Evolutionary conservation across 2,113 vertebrate genomes (phyloP), one percentile per base, ranked within the genome.

Genomic region (Sminthopsis crassicaudata): DNA sequence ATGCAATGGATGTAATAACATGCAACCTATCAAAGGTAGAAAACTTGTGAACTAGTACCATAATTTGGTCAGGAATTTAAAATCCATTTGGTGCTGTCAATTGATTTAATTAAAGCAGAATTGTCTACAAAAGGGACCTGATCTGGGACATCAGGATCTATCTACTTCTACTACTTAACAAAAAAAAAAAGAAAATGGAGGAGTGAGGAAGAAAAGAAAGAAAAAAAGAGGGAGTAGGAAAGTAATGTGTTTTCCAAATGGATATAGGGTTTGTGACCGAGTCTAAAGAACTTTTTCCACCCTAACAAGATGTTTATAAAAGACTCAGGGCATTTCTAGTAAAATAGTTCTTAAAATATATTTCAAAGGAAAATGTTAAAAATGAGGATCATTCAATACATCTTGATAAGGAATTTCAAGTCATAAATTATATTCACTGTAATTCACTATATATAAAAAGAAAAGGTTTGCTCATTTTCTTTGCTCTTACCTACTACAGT

Each of bases 261-360:
- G 91, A 90, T 90, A 51, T 96, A 91, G 93, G 94, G 92, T 96
- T 96, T 95, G 93, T 89, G 94, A 91, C 52, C 52, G 93, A 88
- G 90, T 89, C 90, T 94, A 88, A 93, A 97, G 91, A 94, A 96
- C 24, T 91, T 48, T 89, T 48, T 92, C n/a, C 91, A 90, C 30
- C 89, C 53, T 42, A 24, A 42, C 55, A 14, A 42, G 22, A 90
- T 92, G 92, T 91, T 94, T 96, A 92, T 88, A 91, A 95, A 89
- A 91, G 2, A 50, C 22, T 54, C 50, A 53, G 55, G 96, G n/a
- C 91, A 94, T 89, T 90, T 54, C 36, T 96, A 93, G 67, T 53
- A 91, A 92, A 95, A 94, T 67, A 12, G 2, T 94, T 97, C 46
- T 67, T 36, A n/a, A 84, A 84, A 93, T 42, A 96, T 53, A 8